phyloP scores from a whole-genome alignment of 2,797 vertebrate genomes.

The Enteromius argenteus region DNA sequence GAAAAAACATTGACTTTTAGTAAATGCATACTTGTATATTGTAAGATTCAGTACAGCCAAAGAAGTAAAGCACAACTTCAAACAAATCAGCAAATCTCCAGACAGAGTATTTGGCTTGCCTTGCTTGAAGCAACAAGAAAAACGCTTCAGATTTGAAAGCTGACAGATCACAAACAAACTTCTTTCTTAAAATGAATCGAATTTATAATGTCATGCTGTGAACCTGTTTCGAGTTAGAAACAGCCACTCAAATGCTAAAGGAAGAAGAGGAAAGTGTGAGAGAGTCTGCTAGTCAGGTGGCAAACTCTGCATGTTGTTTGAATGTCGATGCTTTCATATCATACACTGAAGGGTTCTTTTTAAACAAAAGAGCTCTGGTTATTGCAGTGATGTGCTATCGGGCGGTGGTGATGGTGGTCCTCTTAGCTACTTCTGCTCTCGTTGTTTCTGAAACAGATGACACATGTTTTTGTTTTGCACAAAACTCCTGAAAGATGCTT shows the following conservation, averaged over 20 bases:
- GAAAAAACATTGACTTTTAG: constrained; percentile 50
- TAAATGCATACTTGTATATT: constrained; percentile 56
- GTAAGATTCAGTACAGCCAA: constrained; percentile 53
- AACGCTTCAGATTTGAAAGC: constrained; percentile 29
- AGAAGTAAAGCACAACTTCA: constrained; percentile 37
- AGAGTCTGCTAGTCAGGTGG: constrained; percentile 48
- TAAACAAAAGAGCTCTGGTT: constrained; percentile 62
- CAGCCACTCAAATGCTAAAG: constrained; percentile 51
- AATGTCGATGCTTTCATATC: constrained; percentile 61
- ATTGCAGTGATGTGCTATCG: constrained; percentile 62
- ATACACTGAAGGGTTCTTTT: constrained; percentile 61
- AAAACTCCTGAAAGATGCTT: constrained; percentile 17
- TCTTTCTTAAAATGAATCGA: constrained; percentile 29
- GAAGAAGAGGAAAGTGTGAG: constrained; percentile 46
- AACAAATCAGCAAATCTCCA: constrained; percentile 41
- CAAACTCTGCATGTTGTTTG: constrained; percentile 52
- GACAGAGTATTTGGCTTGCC: constrained; percentile 37
- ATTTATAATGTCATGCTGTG: constrained; percentile 60
- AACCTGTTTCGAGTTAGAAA: constrained; percentile 48
- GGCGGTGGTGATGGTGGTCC: constrained; percentile 43
- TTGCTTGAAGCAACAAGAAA: constrained; percentile 44
- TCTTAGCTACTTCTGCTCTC: constrained; percentile 64
- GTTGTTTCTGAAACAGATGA: constrained; percentile 66
- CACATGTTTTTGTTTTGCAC: neutral
- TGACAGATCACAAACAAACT: constrained; percentile 39